Evolutionary conservation across 2,113 vertebrate genomes (phyloP).

Genomic region (Albula glossodonta): DNA sequence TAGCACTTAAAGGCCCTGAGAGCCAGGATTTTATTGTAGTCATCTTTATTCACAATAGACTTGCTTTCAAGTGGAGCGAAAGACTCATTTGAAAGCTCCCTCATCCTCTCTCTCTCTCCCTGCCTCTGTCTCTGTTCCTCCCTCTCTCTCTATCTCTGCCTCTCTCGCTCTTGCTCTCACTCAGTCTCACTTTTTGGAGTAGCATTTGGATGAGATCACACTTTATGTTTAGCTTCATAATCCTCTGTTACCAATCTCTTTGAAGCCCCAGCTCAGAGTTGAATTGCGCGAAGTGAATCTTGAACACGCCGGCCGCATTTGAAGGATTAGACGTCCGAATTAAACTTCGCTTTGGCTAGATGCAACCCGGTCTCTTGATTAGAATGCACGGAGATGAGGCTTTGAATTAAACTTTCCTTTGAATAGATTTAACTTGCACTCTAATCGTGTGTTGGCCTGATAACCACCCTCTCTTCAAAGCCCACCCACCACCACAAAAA

Average conservation of each 20-base stretch:
- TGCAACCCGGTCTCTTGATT: background rate
- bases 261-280: background rate
- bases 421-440: background rate
- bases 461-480: background rate
- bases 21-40: background rate
- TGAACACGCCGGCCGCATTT: background rate
- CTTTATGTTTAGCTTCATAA: background rate
- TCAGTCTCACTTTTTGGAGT: background rate
- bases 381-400: background rate
- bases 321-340: background rate
- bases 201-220: background rate
- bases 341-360: background rate
- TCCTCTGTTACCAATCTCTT: background rate
- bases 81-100: background rate
- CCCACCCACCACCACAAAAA: no score
- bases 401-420: background rate
- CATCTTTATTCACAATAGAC: background rate
- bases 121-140: background rate
- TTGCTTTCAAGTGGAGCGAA: background rate
- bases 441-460: background rate
- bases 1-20: background rate
- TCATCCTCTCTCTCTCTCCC: background rate
- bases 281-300: constrained; percentile 1
- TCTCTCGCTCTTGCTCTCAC: background rate
- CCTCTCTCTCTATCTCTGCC: background rate